Base-by-base conservation (phyloP, 2,888 invertebrate genomes). In the Eilema sororculum region DNA sequence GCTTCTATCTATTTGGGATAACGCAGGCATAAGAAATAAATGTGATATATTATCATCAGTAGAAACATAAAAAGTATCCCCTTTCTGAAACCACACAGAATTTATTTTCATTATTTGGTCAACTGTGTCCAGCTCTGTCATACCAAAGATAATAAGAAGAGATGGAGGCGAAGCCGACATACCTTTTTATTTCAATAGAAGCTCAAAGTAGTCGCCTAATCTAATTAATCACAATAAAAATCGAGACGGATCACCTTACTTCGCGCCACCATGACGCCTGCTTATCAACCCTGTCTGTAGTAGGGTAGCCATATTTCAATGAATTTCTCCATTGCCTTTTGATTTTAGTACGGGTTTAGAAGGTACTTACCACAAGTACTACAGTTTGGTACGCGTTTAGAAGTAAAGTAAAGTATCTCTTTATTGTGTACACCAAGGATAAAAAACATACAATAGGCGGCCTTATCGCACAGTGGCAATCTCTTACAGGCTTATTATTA, bases 191-290 rank as follows among this genome's bases (percentile, higher is more conserved):
- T 69, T 57, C 61, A 74, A 71, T 74, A 76, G 74, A 69, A 78
- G 69, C 46, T 72, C 69, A 68, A 72, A 77, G 78, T 79, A 79
- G 79, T 81, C 72, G 22, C 13, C 25, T 69, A 67, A 78, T 73
- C 68, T 73, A 75, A 81, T 81, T 81, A 81, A 81, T 79, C 73
- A 77, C 52, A 65, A 69, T 75, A 78, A 75, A 80, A 81, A 79
- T 71, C 63, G 67, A 76, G 81, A 81, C 72, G 30, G 80, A 81
- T 81, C 79, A 79, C 73, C 66, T 69, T 65, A 60, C 70, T 65
- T 71, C 75, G 76, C 79, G 78, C 75, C 78, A 74, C 52, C 69
- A 24, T 59, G 75, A 71, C 78, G 78, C 74, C 77, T 81, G 77
- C 73, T 85, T 86, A 86, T 86, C 86, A 80, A 57, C 64, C 52